phyloP scores from a whole-genome alignment of 2,888 invertebrate genomes.

The Azorinus chamasolen region DNA sequence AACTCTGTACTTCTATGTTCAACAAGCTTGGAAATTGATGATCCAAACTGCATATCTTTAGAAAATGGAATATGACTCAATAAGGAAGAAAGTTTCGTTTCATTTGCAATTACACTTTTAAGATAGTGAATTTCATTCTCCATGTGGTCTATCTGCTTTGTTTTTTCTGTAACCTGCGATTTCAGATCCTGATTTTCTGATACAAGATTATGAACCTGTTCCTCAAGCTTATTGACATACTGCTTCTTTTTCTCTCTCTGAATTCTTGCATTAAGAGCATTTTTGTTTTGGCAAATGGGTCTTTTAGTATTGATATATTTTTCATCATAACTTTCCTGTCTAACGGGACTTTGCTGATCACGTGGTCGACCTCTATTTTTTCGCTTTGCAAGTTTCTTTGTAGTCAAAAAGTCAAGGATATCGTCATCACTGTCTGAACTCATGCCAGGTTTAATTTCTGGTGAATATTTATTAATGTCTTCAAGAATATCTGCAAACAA shows the following conservation, averaged over 20 bases:
- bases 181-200: conserved; percentile 48
- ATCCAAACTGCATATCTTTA: conserved; percentile 64
- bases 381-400: neutral
- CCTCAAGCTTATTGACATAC: conserved; percentile 55
- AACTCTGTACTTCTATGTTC: neutral
- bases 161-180: conserved; percentile 11
- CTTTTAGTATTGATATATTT: neutral
- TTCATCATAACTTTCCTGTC: too few relatives aligned
- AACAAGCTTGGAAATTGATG: conserved; percentile 39
- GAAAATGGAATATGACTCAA: conserved; percentile 63
- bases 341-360: conserved; percentile 24
- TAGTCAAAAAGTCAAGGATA: too few relatives aligned
- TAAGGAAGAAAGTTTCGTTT: conserved; percentile 65
- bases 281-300: conserved; percentile 26
- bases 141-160: conserved; percentile 24
- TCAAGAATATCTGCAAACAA: too few relatives aligned
- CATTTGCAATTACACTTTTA: conserved; percentile 71
- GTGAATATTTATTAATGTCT: too few relatives aligned
- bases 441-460: too few relatives aligned
- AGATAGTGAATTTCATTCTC: conserved; percentile 67
- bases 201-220: conserved; percentile 26
- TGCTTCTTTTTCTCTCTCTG: conserved; percentile 67
- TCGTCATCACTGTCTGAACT: too few relatives aligned
- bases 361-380: too few relatives aligned
- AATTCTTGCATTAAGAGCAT: conserved; percentile 65